These are phyloP conservation scores for Oreochromis mossambicus DNA, from an alignment of 2,797 vertebrate genomes.

Conservation along the genomic window DNA sequence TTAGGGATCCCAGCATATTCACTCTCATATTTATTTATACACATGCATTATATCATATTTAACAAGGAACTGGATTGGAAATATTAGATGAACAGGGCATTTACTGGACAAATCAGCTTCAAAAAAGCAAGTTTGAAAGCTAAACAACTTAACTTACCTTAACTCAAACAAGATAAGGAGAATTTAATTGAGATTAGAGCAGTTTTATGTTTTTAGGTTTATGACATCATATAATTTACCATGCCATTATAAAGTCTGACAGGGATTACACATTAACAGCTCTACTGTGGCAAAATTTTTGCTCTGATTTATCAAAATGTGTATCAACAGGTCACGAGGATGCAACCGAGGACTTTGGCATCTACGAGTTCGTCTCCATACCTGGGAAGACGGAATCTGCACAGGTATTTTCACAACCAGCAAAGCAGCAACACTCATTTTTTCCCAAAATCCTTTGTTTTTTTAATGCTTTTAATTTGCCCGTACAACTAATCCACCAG, in stretches of 20 bases:
- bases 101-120: not conserved
- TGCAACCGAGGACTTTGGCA: constrained; percentile 92
- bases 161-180: not conserved
- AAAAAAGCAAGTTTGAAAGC: not conserved
- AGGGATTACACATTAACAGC: not conserved
- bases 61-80: not conserved
- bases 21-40: not conserved
- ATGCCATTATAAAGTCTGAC: not conserved
- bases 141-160: not conserved
- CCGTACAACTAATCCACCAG: constrained; percentile 64
- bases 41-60: not conserved
- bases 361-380: constrained; percentile 94
- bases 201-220: not conserved
- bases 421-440: not conserved
- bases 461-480: not conserved
- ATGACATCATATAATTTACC: not conserved
- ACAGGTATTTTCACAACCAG: constrained; percentile 68
- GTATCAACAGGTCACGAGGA: constrained; percentile 87
- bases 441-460: not conserved
- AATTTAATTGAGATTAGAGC: not conserved
- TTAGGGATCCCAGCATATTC: not conserved
- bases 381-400: constrained; percentile 81
- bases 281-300: not conserved
- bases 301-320: constrained; percentile 1
- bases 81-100: not conserved